Conservation (phyloP, 2,113 vertebrate genomes). For the Clinocottus analis region DNA sequence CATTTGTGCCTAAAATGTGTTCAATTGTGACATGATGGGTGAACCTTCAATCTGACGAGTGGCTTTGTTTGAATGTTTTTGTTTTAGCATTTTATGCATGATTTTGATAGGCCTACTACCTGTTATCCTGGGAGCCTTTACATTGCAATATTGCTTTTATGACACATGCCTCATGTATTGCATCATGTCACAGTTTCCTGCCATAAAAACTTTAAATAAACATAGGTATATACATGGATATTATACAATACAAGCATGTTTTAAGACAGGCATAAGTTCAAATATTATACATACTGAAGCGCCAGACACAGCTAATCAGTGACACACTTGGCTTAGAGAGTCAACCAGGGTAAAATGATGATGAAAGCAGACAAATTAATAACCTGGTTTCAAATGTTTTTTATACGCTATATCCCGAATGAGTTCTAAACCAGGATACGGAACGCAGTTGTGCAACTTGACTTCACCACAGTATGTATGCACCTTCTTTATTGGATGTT, state of each 20-base stretch:
- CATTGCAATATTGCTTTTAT: not conserved
- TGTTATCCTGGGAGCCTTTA: not conserved
- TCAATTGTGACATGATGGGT: constrained; percentile 18
- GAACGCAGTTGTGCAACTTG: not conserved
- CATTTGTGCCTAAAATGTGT: constrained; percentile 49
- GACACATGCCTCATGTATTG: not conserved
- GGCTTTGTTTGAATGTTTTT: not conserved
- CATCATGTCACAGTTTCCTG: not conserved
- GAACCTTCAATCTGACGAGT: not conserved
- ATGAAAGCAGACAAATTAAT: not conserved
- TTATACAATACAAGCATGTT: too few relatives aligned
- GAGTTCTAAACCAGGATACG: not conserved
- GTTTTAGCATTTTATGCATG: not conserved
- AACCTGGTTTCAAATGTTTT: not conserved
- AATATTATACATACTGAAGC: too few relatives aligned
- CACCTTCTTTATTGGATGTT: constrained; percentile 2
- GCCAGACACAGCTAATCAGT: too few relatives aligned
- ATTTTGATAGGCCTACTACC: not conserved
- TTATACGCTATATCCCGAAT: too few relatives aligned
- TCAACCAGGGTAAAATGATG: too few relatives aligned
- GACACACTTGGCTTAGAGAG: too few relatives aligned
- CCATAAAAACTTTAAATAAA: not conserved
- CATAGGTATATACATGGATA: too few relatives aligned
- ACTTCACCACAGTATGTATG: not conserved
- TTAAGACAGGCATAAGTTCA: too few relatives aligned